Conservation (phyloP, 2,113 vertebrate species). For the Aspiorhynchus laticeps region DNA sequence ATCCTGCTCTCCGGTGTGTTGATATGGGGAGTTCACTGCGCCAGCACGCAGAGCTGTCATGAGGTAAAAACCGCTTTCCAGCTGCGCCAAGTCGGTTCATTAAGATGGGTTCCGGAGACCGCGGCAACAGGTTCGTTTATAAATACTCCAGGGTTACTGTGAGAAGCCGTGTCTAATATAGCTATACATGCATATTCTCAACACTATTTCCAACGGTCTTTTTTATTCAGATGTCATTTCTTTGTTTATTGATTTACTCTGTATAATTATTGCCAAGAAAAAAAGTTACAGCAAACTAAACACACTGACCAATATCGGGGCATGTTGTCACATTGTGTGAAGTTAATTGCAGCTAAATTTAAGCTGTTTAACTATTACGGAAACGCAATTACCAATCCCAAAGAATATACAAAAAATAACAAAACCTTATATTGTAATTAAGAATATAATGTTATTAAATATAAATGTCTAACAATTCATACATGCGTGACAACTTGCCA, state of each 20-base stretch:
- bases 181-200: background rate
- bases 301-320: background rate
- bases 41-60: slow-evolving; percentile 82
- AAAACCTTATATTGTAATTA: background rate
- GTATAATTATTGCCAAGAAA: background rate
- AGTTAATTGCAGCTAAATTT: background rate
- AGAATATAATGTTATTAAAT: background rate
- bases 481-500: background rate
- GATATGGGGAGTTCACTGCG: slow-evolving; percentile 58
- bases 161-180: background rate
- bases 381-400: background rate
- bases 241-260: background rate
- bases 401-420: background rate
- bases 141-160: background rate
- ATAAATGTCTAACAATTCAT: background rate
- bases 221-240: background rate
- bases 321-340: background rate
- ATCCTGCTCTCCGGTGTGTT: slow-evolving; percentile 44
- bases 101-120: slow-evolving; percentile 85
- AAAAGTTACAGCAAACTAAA: background rate
- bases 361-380: background rate
- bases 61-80: slow-evolving; percentile 89
- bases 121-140: slow-evolving; percentile 81
- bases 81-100: slow-evolving; percentile 86
- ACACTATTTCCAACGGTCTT: background rate